Evolutionary conservation across 2,113 vertebrate species (phyloP), one percentile per base, ranked within the genome.

Genomic region (Misgurnus anguillicaudatus): DNA sequence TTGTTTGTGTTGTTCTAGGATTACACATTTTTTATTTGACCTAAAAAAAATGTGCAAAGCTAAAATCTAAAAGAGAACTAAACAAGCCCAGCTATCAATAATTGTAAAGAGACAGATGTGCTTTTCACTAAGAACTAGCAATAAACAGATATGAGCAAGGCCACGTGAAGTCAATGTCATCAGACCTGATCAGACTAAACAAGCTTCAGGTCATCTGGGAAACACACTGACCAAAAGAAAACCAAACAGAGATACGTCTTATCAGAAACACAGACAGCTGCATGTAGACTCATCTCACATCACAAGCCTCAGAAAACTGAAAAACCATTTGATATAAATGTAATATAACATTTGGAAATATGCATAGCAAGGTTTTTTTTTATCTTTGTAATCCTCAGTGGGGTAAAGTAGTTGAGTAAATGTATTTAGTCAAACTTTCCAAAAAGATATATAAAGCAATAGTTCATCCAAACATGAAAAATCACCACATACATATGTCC

Each of bases 141-240:
- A n/a, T 60, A 42, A 67, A 66, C 63, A 55, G 53, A 69, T 47
- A 31, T 9, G 13, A 72, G 10, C 61, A 60, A 62, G 71, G 71
- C 55, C 39, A 58, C 19, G 7, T 57, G 2, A 39, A 45, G 45
- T 65, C 75, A 66, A 45, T 48, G 48, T 57, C 63, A 58, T 47
- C 14, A 3, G 11, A 81, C 41, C 9, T 53, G 36, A 55, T 70
- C 65, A 81, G 65, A 81, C 73, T 70, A 70, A 81, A 76, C 58
- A 70, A 74, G 11, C 11, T 75, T 16, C 64, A 24, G 71, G 71
- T 80, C n/a, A 57, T 71, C 51, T 57, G 36, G 8, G 51, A 57
- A 71, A 71, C 36, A 57, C 9, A 71, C n/a, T 41, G 51, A 71
- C 51, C 51, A 57, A 3, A 2, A 11, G 19, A 5, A 41, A 60